Base-by-base conservation (phyloP, 2,113 vertebrate genomes). In the Falco punctatus region DNA sequence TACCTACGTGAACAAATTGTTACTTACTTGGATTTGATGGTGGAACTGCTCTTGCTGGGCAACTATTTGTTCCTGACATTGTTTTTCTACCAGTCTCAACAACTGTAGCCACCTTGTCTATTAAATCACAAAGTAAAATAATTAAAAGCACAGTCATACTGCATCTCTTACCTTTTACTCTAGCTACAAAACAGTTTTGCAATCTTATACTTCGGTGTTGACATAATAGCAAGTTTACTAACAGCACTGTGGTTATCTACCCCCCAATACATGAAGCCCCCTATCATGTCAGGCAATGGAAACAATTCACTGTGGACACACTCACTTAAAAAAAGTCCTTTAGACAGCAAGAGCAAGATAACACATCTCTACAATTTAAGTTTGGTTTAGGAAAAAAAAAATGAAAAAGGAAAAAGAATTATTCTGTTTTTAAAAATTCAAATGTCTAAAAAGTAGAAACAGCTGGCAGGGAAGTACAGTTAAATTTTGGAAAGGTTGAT, bases 1-100 rank as follows among this genome's bases (percentile, higher is more conserved):
- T 14, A 54, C 40, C 26, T 21, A n/a, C n/a, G 55, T 5, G 10
- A 79, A 74, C 38, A 94, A 79, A 32, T 19, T 57, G 64, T 42
- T 33, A 97, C 98, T 98, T 91, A 98, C 99, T 96, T 99, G 99
- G 94, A 99, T 99, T 95, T 99, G 99, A 96, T 98, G 98, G 98
- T 98, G 98, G 96, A 99, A 99, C 81, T 99, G 98, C 59, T 99
- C 99, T 96, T 99, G 99, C 96, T 99, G 99, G 84, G 98, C 98
- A 21, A 98, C 97, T 78, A 99, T 99, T 94, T 99, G 99, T 32
- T 99, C 98, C 90, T 99, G 99, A 93, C 99, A 99, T 97, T 99
- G 99, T 88, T 98, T 99, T 96, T 99, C 99, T 79, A 99, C 99
- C 96, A 99, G 97, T 88, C 97, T 98, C 97, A 99, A 98, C 8